Base-by-base conservation (phyloP, 2,797 vertebrate species). In the Hydrophis major region DNA sequence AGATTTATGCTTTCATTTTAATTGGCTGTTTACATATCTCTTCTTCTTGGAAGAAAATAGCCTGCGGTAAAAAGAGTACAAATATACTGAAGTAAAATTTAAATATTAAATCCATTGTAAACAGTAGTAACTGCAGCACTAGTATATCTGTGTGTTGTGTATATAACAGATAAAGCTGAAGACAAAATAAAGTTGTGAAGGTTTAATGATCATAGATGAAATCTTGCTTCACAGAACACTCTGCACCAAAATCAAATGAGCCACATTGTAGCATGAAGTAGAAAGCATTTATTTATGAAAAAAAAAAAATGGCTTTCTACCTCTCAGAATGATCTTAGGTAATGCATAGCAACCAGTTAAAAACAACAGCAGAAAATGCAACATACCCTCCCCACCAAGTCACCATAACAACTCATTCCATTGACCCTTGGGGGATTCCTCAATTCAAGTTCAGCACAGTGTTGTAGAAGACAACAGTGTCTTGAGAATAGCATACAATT, bases 1-100 rank as follows among this genome's bases (percentile, higher is more conserved):
- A 92, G 8, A 60, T 59, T 12, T 90, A 25, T 90, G 50, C 3
- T 74, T 91, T 86, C 47, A 53, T 10, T 91, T 91, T 86, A 60
- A 28, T 78, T 50, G 61, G 11, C 13, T 91, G 86, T 91, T 87
- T 91, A 87, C 83, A 53, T 66, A 22, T 18, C 42, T 47, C 16
- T 91, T 61, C 61, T n/a, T 32, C 3, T 87, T 63, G 90, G 83
- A 91, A 53, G 28, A 61, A 66, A 87, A 18, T 57, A 4, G 27
- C 60, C 50, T 66, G n/a, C 8, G 10, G 7, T 66, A 66, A 89
- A 89, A 89, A 89, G 60, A 66, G 50, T 89, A 22, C 61, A 89
- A 63, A 89, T 89, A 47, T 63, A 89, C 12, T 63, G 28, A 90
- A 90, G 78, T 50, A 37, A 37, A 91, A 91, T 87, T 91, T 53